Base-by-base conservation (phyloP, 2,888 invertebrate genomes). In the Tachina lurida region DNA sequence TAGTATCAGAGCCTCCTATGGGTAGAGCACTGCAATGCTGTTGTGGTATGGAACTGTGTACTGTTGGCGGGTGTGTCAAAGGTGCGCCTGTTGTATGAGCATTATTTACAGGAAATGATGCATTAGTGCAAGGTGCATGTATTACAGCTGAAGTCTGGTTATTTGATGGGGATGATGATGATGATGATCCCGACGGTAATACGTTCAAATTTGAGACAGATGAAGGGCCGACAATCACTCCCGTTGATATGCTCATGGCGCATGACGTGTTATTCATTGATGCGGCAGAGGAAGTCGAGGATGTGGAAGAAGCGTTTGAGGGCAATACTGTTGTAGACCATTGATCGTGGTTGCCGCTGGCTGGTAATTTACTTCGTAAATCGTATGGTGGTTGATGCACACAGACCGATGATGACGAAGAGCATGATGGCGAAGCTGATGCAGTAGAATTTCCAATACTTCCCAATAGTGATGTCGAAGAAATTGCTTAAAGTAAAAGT, bases 331-430 rank as follows among this genome's bases (percentile, higher is more conserved):
- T 88, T 62, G 90, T 84, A 49, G 91, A 91, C 92, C 92, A 92
- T 80, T 92, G 92, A 58, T 92, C 92, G 74, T 92, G 92, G 17
- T 58, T 85, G 80, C 88, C 90, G 84, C 84, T 91, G 58, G 90
- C 87, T 71, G 91, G 90, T 87, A 93, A 97, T 93, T 98, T 98
- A 89, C 97, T 95, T 87, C 98, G 95, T 91, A 98, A 94, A 93
- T 98, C 98, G 92, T 98, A 98, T 3, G 98, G 98, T 88, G 97
- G 97, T 92, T 97, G 97, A 93, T 97, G 97, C 88, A 94, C 94
- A 86, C 91, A 91, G 67, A 90, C 88, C 52, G 89, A 88, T 79
- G 88, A 87, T 65, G 87, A 86, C 54, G 88, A 88, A 65, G 89
- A 87, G 74, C 85, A 87, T 62, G 88, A 88, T 62, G 75, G 45